Evolutionary conservation across 2,888 invertebrate species (phyloP).

Genomic region (Trissolcus japonicus): DNA sequence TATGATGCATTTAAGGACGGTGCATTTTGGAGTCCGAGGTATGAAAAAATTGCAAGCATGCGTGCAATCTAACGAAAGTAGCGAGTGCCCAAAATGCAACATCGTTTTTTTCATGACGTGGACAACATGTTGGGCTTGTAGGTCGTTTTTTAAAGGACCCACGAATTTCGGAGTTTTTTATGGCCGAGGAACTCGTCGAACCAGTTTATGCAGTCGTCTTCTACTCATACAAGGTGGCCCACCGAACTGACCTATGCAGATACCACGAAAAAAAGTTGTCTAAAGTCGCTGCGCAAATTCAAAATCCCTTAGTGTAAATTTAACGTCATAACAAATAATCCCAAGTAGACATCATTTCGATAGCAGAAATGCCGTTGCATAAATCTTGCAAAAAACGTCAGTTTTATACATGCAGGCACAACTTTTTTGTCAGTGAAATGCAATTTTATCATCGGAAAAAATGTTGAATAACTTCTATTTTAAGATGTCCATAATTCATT

Average conservation of each 20-base stretch:
- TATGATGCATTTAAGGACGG: not conserved
- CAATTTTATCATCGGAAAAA: slow-evolving; percentile 12
- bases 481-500: slow-evolving; percentile 3
- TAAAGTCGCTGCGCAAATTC: slow-evolving; percentile 33
- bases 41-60: not conserved
- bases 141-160: slow-evolving; percentile 58
- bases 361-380: too few species aligned
- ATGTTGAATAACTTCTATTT: slow-evolving; percentile 20
- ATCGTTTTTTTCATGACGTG: slow-evolving; percentile 50
- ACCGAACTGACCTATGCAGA: slow-evolving; percentile 59
- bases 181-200: slow-evolving; percentile 54
- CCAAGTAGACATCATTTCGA: too few species aligned
- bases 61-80: slow-evolving; percentile 48
- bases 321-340: too few species aligned
- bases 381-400: too few species aligned
- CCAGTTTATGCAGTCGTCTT: slow-evolving; percentile 56
- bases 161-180: slow-evolving; percentile 56
- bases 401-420: not conserved
- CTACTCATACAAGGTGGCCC: slow-evolving; percentile 56
- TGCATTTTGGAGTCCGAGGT: not conserved
- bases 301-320: too few species aligned
- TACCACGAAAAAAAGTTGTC: slow-evolving; percentile 47
- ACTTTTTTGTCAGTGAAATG: not conserved
- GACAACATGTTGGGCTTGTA: slow-evolving; percentile 48
- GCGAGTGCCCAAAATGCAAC: slow-evolving; percentile 43